phyloP scores from a whole-genome alignment of 2,113 vertebrate species.

The Engystomops pustulosus region DNA sequence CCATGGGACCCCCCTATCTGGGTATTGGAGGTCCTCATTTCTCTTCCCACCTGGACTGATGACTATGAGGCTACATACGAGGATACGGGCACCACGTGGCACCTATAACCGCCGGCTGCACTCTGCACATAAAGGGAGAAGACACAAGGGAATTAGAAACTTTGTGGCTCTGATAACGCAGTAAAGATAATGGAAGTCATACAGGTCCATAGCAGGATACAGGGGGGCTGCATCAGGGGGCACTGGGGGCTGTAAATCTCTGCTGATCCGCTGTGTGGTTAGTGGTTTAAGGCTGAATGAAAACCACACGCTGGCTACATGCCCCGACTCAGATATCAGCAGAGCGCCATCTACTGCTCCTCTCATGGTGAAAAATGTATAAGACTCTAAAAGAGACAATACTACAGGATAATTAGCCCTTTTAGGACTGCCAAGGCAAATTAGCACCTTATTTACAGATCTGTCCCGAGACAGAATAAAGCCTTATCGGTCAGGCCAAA shows the following conservation, averaged over 20 bases:
- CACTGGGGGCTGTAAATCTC: neutral
- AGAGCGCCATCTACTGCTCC: neutral
- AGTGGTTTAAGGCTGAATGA: conserved; percentile 3
- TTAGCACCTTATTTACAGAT: too few relatives aligned
- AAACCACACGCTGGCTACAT: neutral
- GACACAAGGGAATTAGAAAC: neutral
- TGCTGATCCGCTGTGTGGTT: neutral
- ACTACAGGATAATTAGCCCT: too few relatives aligned
- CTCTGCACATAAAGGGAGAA: neutral
- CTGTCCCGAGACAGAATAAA: too few relatives aligned
- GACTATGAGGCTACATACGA: neutral
- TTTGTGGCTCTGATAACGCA: neutral
- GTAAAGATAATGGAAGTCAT: neutral
- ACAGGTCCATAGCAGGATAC: neutral
- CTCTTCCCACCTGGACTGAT: neutral
- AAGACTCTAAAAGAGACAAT: too few relatives aligned
- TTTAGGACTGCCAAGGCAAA: too few relatives aligned
- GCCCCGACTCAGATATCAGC: neutral
- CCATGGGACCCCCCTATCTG: neutral
- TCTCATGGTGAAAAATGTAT: neutral
- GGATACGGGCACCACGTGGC: neutral
- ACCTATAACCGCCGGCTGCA: neutral
- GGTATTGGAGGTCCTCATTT: neutral
- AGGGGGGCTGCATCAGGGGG: neutral
- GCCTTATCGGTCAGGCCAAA: too few relatives aligned